Conservation (phyloP, 2,888 invertebrate genomes). For the Yponomeuta plumbellus region DNA sequence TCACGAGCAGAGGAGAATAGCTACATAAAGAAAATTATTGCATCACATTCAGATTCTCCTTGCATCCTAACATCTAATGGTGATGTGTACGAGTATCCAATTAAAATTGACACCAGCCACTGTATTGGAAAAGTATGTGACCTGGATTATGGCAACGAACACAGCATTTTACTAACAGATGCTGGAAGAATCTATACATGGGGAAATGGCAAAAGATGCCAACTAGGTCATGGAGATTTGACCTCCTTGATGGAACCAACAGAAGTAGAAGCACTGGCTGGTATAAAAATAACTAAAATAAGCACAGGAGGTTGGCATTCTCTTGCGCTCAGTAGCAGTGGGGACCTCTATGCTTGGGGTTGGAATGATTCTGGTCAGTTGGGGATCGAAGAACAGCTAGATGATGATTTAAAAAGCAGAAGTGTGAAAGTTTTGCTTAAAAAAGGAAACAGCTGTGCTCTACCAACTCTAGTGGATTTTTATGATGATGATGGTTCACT, state of each 20-base stretch:
- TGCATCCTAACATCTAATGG: conserved; percentile 39
- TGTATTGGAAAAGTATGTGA: conserved; percentile 74
- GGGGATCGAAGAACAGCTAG: conserved; percentile 74
- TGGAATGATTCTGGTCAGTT: conserved; percentile 93
- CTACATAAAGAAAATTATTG: conserved; percentile 14
- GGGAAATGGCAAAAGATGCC: conserved; percentile 92
- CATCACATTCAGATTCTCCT: conserved; percentile 34
- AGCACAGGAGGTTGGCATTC: conserved; percentile 93
- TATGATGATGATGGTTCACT: conserved; percentile 45
- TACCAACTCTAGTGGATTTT: conserved; percentile 57
- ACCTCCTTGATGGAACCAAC: conserved; percentile 79
- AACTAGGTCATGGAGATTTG: conserved; percentile 87
- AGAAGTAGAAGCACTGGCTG: conserved; percentile 84
- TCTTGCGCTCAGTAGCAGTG: conserved; percentile 84
- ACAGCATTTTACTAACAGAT: conserved; percentile 82
- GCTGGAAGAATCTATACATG: conserved; percentile 86
- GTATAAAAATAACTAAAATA: conserved; percentile 82
- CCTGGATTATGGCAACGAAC: conserved; percentile 88
- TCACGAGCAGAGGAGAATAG: background rate
- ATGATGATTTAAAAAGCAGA: conserved; percentile 28
- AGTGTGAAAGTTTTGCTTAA: conserved; percentile 21
- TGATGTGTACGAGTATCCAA: conserved; percentile 78
- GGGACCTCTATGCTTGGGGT: conserved; percentile 93
- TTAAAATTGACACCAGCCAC: conserved; percentile 74
- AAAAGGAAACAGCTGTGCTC: conserved; percentile 38